Base-by-base conservation (phyloP, 2,113 vertebrate species). In the Cariama cristata region DNA sequence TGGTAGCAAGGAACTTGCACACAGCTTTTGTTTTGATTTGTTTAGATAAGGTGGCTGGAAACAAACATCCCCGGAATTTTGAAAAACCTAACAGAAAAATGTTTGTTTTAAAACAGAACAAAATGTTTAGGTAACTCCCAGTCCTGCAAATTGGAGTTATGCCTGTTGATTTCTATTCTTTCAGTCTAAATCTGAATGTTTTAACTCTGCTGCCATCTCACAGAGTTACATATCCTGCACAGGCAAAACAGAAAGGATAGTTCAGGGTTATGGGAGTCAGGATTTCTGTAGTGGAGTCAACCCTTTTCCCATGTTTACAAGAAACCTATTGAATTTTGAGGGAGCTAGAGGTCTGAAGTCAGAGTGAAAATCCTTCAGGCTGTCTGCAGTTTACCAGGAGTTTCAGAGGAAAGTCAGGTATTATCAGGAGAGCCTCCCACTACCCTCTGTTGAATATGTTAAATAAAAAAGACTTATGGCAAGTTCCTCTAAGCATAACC, bases 1-100 rank as follows among this genome's bases (percentile, higher is more conserved):
- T 77, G 50, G 86, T 67, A 71, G 88, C 64, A 67, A 89, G 80
- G 52, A 96, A 86, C 3, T 7, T 3, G 2, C 62, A 72, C n/a
- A 47, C 10, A 24, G 27, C 1, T 2, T 63, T 92, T 96, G 50
- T 80, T 97, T 90, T 86, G n/a, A 84, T 91, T 84, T 89, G 56
- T 89, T 96, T 93, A 87, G 80, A 89, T 75, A 95, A 89, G 38
- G 42, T 81, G 69, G n/a, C 52, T 93, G 47, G 55, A 95, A 96
- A 96, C 55, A 87, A 96, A 93, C 68, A 94, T 75, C 26, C 53
- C 63, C 12, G 40, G 80, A 94, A 87, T 93, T 91, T 33, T 63
- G n/a, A 50, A 89, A 92, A 63, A 74, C 23, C 47, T 77, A 71
- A 58, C 23, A 84, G 55, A 91, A 95, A 94, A 81, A 71, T 52